Evolutionary conservation across 2,113 vertebrate genomes (phyloP), one percentile per base, ranked within the genome.

Genomic region (Entomyzon cyanotis): DNA sequence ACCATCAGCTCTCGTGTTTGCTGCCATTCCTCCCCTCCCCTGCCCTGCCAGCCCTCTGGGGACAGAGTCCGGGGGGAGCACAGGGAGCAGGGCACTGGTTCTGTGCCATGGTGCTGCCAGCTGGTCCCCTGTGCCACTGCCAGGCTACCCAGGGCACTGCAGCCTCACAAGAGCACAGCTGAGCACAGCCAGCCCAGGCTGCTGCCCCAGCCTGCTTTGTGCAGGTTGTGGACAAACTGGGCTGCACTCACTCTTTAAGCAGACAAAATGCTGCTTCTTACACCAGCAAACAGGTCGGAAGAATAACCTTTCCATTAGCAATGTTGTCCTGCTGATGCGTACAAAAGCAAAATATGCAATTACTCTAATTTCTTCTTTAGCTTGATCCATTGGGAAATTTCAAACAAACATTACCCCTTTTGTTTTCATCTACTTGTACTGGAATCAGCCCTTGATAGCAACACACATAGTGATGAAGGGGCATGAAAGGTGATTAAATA

Each of bases 311-410:
- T 14, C n/a, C 71, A 67, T 73, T 69, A 91, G 74, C 42, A 59
- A 58, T 10, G 16, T 5, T 19, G 53, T 64, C 56, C 65, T 85
- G 89, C 81, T 95, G 84, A 82, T 62, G 24, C 1, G 8, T 33
- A 65, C 30, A 76, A 76, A 93, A 83, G 63, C 53, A 87, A 87
- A 91, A 58, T 9, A 63, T 1, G 46, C 82, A 89, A 84, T 90
- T 94, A 92, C 46, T 69, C 65, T 55, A 90, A 94, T 85, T 95
- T 87, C 62, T 94, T 84, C 87, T 94, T 82, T 46, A 76, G 42
- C 62, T 60, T 64, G 55, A 78, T 83, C 87, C 59, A 30, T 2
- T 47, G 87, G 87, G 84, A 93, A 87, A 95, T 91, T 91, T 87
- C 70, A 90, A 49, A 50, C 20, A 77, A 87, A 74, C 24, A 74